Evolutionary conservation across 2,113 vertebrate species (phyloP).

Genomic region (Piprites chloris): DNA sequence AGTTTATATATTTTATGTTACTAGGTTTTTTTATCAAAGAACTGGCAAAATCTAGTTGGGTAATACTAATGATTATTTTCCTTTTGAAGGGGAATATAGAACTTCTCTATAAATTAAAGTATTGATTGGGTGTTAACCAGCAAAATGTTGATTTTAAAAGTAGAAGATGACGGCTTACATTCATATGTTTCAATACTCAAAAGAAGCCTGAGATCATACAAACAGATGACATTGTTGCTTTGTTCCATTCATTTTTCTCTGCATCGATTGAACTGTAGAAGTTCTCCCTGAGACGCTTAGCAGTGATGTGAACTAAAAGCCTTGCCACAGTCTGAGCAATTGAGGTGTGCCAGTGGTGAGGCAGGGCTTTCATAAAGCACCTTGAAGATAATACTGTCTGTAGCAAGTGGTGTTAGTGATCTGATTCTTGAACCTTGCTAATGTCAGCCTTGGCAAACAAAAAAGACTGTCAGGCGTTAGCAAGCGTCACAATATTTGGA

Average conservation of each 20-base stretch:
- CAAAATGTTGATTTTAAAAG: background rate
- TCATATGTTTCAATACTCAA: background rate
- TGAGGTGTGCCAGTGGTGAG: background rate
- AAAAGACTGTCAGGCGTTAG: background rate
- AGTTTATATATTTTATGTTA: background rate
- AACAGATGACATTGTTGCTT: rapidly evolving
- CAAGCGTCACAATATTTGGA: background rate
- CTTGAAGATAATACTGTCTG: background rate
- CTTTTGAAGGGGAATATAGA: background rate
- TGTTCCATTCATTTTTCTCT: background rate
- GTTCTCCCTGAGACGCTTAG: background rate
- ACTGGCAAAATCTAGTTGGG: background rate
- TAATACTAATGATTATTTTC: background rate
- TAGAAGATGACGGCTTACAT: background rate
- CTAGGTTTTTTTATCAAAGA: background rate
- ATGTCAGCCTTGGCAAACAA: background rate
- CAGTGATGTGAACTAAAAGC: background rate
- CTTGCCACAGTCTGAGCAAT: background rate
- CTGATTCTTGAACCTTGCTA: background rate
- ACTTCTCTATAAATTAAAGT: background rate
- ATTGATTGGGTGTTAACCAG: background rate
- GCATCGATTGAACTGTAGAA: background rate
- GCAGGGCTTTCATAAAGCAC: background rate
- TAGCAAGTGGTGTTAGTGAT: background rate
- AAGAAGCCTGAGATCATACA: background rate